Base-by-base conservation (phyloP, 1,140 invertebrate genomes). In the Metopolophium dirhodum region DNA sequence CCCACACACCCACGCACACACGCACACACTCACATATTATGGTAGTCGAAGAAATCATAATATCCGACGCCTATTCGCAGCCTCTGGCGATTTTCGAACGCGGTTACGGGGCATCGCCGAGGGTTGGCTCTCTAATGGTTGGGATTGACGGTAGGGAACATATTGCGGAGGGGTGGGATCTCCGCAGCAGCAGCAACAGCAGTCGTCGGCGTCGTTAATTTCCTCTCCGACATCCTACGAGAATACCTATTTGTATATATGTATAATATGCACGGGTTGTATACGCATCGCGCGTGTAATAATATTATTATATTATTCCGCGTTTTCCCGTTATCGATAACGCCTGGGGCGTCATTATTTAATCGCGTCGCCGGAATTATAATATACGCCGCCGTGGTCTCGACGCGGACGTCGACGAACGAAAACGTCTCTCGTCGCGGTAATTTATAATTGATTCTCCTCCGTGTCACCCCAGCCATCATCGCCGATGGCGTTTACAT, bases 241-340 rank as follows among this genome's bases (percentile, higher is more conserved):
- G 61, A n/a, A 68, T n/a, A 77, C 61, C 61, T 77, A 77, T 77
- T 77, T 77, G 61, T 77, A 77, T 77, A 4, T 18, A 68, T 6
- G 61, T 77, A 49, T 49, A 7, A 86, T 86, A 45, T 86, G 51
- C 2, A 22, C 7, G 49, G 30, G 45, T 88, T 49, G 2, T 88
- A 51, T 88, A 88, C 87, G 45, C 45, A 30, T n/a, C 23, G 6
- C 85, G 87, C 86, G 45, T 30, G 18, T 49, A 87, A 87, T 88
- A 35, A 51, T 88, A 88, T 35, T 88, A 88, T 51, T 35, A 51
- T 54, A 54, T 51, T 35, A 51, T 88, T 54, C 47, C 87, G 88
- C 87, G 88, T 90, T 90, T 90, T n/a, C 37, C 54, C 51, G 88
- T 90, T 57, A 90, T 90, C 35, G 88, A 90, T 90, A 41, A 90